phyloP scores from a whole-genome alignment of 2,797 vertebrate genomes.

The Syngnathus acus region DNA sequence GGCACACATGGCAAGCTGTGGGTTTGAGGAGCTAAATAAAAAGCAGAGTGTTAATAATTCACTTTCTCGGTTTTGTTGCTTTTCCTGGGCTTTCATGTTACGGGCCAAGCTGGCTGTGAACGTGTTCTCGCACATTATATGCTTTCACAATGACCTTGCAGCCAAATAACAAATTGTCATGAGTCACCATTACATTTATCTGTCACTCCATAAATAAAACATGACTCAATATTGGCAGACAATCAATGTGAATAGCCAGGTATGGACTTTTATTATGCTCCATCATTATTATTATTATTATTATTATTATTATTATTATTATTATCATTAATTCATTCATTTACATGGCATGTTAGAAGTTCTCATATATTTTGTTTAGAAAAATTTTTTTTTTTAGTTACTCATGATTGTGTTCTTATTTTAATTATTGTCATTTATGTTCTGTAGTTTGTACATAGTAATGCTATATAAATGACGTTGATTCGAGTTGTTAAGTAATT shows the following conservation, averaged over 20 bases:
- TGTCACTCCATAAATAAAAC: neutral
- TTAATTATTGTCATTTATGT: too few relatives aligned
- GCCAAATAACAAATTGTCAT: neutral
- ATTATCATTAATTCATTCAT: neutral
- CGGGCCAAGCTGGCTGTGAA: neutral
- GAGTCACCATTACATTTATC: neutral
- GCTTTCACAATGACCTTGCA: neutral
- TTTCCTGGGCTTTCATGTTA: neutral
- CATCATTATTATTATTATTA: too few relatives aligned
- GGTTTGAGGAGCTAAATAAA: neutral
- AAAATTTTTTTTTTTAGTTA: neutral
- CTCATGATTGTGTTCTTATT: neutral
- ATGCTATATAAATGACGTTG: too few relatives aligned
- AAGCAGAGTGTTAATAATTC: neutral
- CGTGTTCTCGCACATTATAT: neutral
- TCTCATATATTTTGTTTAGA: too few relatives aligned
- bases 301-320: neutral
- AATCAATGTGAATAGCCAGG: neutral
- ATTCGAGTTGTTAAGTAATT: neutral
- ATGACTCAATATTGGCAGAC: neutral
- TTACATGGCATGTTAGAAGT: neutral
- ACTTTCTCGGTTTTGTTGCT: neutral
- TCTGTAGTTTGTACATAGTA: too few relatives aligned
- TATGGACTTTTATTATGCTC: too few relatives aligned
- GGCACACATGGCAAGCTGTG: neutral